Evolutionary conservation across 2,888 invertebrate species (phyloP), one percentile per base, ranked within the genome.

Genomic region (Steromphala cineraria): DNA sequence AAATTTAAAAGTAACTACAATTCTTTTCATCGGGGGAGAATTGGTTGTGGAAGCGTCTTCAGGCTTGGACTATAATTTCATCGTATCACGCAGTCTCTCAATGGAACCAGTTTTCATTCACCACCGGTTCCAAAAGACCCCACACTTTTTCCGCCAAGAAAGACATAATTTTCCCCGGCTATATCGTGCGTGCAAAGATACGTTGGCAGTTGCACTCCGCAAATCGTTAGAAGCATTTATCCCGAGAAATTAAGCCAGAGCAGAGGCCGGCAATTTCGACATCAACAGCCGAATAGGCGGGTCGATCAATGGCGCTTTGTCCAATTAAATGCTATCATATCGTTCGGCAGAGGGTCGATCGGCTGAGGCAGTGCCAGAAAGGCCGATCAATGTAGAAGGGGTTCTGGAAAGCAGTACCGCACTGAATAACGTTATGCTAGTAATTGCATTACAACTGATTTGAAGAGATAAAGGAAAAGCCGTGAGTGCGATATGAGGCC

Each of bases 361-460:
- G 28, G 62, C 62, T 62, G 62, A 17, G 24, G 62, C 62, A 10
- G 28, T 62, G 62, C 62, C 28, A 62, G 62, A 28, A 62, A 62
- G 62, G 13, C 62, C n/a, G 62, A 62, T 62, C 62, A 62, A 62
- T 62, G 28, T 24, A 21, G 62, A 62, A 24, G 62, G 62, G 24
- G 24, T 62, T 24, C 62, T 28, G 62, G 62, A 62, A 62, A 62
- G 62, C 62, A 62, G 75, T 75, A 52, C 21, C 24, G 46, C 52
- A 75, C 52, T 75, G 46, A 52, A 75, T 75, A 46, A 75, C 75
- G 75, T 75, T 75, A 75, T 75, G 52, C 75, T 53, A 75, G 75
- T 46, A 75, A 75, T 75, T 75, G 75, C 52, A 75, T 75, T 75
- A 75, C 75, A 40, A 75, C 75, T 75, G 75, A 75, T 75, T 75